Base-by-base conservation (phyloP, 2,888 invertebrate species). In the Muscina levida region DNA sequence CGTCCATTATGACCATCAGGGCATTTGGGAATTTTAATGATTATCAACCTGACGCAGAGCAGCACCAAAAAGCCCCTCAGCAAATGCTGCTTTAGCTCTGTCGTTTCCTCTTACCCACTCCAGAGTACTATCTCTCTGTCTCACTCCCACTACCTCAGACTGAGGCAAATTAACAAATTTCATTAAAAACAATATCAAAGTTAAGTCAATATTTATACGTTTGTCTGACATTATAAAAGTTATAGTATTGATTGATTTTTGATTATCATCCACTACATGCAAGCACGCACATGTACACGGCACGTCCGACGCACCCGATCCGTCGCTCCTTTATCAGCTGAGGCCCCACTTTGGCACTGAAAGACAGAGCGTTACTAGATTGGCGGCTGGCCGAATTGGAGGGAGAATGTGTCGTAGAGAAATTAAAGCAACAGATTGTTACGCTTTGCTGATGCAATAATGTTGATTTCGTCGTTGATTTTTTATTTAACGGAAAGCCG, bases 171-270 rank as follows among this genome's bases (percentile, higher is more conserved):
- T 13, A 56, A 24, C 56, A 56, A 68, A 68, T 68, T 39, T 42
- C 68, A 68, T 68, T 68, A 68, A 53, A 68, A 68, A 53, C 39
- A 68, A 68, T 68, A 68, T 22, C 26, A 56, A 68, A 56, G 53
- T 56, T 42, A 39, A 56, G 22, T 51, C 39, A 53, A 68, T 19
- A 68, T 57, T 57, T 62, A 22, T 62, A 39, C 42, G 39, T 62
- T 62, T 62, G 42, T 42, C 62, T 62, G 62, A 62, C 62, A 62
- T 62, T 62, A 62, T 42, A 39, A 62, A 62, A 39, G 42, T 62
- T 39, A 62, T 62, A 42, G 19, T 39, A 62, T 62, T 62, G 62
- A 62, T 62, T 62, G 62, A 62, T 62, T 62, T 62, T 62, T 62
- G 62, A 62, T 62, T 62, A 62, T 62, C 19, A 37, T 13, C 62